Evolutionary conservation across 2,797 vertebrate genomes (phyloP).

Genomic region (Tympanoctomys barrerae): DNA sequence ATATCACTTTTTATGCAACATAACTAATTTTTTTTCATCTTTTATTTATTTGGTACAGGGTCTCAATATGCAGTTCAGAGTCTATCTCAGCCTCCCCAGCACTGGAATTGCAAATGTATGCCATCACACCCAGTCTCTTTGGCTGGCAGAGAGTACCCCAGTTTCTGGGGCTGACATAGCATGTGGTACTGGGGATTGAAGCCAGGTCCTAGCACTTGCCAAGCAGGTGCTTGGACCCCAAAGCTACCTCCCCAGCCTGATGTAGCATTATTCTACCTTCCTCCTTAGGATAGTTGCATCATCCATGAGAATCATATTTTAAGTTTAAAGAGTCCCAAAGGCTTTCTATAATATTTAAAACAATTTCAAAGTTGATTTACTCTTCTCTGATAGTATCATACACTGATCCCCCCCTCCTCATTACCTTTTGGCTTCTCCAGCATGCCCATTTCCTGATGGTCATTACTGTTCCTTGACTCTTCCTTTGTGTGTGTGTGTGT

Average conservation of each 20-base stretch:
- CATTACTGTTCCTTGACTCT: not conserved
- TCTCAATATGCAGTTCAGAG: no score
- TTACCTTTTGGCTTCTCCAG: not conserved
- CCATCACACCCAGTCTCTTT: no score
- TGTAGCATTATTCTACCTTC: constrained; percentile 38
- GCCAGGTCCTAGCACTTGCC: no score
- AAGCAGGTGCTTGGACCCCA: no score
- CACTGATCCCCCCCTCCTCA: not conserved
- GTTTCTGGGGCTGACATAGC: no score
- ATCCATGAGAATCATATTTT: constrained; percentile 13
- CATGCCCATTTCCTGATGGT: not conserved
- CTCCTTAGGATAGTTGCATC: not conserved
- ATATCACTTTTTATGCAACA: constrained; percentile 26
- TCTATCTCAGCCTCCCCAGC: no score
- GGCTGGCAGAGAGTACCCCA: no score
- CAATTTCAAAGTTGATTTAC: not conserved
- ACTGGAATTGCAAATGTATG: no score
- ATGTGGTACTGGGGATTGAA: no score
- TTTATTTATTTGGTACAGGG: no score
- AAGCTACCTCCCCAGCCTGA: not conserved
- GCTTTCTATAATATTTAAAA: not conserved
- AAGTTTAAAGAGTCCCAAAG: not conserved
- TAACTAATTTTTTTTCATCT: no score
- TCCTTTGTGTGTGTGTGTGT: no score
- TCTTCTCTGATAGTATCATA: not conserved